Base-by-base conservation (phyloP, 2,113 vertebrate species). In the Tonatia bakeri region DNA sequence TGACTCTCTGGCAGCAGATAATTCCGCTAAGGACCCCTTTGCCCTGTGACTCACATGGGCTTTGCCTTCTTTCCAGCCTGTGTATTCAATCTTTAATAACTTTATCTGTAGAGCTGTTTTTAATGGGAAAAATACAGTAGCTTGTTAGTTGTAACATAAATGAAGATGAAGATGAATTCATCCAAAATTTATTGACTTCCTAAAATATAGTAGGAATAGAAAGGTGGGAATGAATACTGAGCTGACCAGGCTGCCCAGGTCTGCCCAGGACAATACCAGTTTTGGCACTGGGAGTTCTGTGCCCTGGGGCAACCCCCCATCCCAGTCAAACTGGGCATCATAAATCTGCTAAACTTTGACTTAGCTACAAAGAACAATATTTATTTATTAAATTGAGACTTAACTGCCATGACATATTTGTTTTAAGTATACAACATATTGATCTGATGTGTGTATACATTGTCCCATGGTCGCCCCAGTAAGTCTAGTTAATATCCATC, bases 251-350 rank as follows among this genome's bases (percentile, higher is more conserved):
- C 65, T 17, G 38, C 28, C 20, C 33, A 76, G 28, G 22, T 79
- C 33, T 52, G 20, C 20, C 4, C 2, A 67, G 20, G 7, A 14
- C n/a, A 52, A 17, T 45, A 3, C 26, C 7, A 16, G 12, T 28
- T 70, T 93, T 87, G 50, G 6, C n/a, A 40, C 7, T 56, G 45
- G 72, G 43, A n/a, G 2, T 83, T 4, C 17, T 36, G 4, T 17
- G 19, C 14, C n/a, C 12, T 10, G 17, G 17, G 2, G 24, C 54
- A n/a, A 0, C 1, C 9, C 7, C 36, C 3, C 24, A 13, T 26
- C 17, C 14, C 4, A 67, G 33, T 36, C 14, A 45, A 43, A 75
- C 7, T 16, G 15, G 6, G 79, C 38, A 47, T 65, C 24, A 4
- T 52, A 45, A 5, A 33, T 50, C 20, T 67, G 28, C 50, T 14